Conservation (phyloP, 1,140 invertebrate genomes). For the Archivesica marissinica region DNA sequence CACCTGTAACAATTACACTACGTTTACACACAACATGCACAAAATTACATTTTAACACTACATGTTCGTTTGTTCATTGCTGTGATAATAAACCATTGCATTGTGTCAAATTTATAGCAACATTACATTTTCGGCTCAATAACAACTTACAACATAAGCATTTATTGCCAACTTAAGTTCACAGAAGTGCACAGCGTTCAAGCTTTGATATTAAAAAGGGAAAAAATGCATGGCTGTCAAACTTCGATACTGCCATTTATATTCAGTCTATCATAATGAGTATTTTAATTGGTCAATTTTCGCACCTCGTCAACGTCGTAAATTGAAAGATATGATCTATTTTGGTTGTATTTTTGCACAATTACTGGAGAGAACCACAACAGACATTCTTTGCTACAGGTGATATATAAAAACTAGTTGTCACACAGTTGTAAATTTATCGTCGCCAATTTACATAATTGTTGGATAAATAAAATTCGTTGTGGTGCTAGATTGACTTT, state of each 20-base stretch:
- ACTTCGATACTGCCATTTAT: conserved; percentile 16
- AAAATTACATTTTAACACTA: no score
- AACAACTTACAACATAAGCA: no score
- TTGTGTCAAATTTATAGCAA: no score
- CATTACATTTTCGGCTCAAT: no score
- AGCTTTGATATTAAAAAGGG: no score
- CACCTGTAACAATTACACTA: no score
- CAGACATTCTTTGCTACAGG: neutral
- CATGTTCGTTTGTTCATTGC: no score
- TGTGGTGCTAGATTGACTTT: no score
- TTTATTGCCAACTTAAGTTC: no score
- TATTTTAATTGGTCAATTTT: conserved; percentile 63
- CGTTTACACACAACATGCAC: no score
- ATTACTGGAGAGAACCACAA: neutral
- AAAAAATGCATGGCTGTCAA: conserved; percentile 10
- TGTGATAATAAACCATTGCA: no score
- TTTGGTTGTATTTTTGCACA: neutral
- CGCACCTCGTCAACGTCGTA: conserved; percentile 31
- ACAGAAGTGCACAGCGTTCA: no score
- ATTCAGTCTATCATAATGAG: conserved; percentile 38
- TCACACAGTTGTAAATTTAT: conserved; percentile 37
- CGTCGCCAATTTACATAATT: conserved; percentile 44
- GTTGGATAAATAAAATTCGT: conserved; percentile 16
- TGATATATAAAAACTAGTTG: conserved; percentile 22
- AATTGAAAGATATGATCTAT: conserved; percentile 59